Evolutionary conservation across 2,797 vertebrate genomes (phyloP), one percentile per base, ranked within the genome.

Genomic region (Chloroceryle amazona): DNA sequence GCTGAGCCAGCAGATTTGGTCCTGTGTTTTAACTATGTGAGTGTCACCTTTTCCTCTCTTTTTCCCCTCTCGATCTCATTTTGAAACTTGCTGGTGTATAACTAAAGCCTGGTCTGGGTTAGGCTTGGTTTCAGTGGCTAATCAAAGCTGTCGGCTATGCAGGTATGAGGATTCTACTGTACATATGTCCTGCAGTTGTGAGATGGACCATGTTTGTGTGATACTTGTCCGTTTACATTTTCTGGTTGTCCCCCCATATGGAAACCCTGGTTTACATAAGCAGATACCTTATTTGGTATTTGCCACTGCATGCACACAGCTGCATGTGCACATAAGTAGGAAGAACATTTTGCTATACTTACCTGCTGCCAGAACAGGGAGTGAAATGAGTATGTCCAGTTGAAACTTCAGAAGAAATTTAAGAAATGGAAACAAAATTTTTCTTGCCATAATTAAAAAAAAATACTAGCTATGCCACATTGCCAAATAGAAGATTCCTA

Each of bases 141-240:
- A 65, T 21, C 11, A 67, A 52, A 80, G 26, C 44, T 83, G 54
- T 41, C 54, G 22, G 35, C 29, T 72, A 4, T 2, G 20, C 33
- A 75, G 57, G 21, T 57, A 29, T 42, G 41, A 88, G 60, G 35
- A 81, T 29, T 31, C 46, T 52, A 10, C 19, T 1, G 0, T 47
- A 25, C 3, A 17, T 0, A 0, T 5, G 26, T 66, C 46, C 54
- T 51, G 58, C 42, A 21, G 22, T 6, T 41, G 41, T 37, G 54
- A 93, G 57, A 55, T 15, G 29, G 28, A 41, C 22, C 1, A 1
- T 52, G 12, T 74, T 68, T 57, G 26, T 0, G 0, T 49, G 46
- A 22, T 51, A n/a, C 9, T 84, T 31, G 6, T 78, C 26, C 9
- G 3, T 44, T 72, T 49, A 6, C 33, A 49, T 82, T 91, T 79